These are phyloP conservation scores for Euplexia lucipara DNA, from an alignment of 2,888 invertebrate species.

Conservation along the genomic window DNA sequence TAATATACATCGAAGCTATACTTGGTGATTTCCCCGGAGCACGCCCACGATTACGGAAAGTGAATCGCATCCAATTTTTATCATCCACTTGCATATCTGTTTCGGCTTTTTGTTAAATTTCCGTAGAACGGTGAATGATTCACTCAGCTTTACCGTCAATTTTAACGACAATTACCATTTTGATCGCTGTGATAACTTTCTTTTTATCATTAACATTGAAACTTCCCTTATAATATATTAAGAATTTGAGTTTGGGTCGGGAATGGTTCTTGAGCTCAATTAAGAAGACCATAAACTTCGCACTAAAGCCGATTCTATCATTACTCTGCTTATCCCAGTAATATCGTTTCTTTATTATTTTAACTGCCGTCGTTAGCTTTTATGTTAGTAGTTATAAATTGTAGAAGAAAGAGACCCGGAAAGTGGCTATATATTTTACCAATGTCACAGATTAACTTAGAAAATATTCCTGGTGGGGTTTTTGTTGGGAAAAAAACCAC, in stretches of 20 bases:
- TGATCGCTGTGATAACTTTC: conserved; percentile 33
- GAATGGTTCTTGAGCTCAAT: conserved; percentile 52
- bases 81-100: conserved; percentile 79
- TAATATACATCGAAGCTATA: conserved; percentile 70
- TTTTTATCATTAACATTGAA: conserved; percentile 35
- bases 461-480: conserved; percentile 10
- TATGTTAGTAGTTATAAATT: conserved; percentile 54
- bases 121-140: conserved; percentile 66
- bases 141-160: conserved; percentile 61
- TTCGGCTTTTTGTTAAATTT: conserved; percentile 78
- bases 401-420: conserved; percentile 37
- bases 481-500: background rate
- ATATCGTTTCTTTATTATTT: conserved; percentile 59
- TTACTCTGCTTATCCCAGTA: conserved; percentile 50
- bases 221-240: conserved; percentile 50
- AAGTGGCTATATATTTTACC: conserved; percentile 30
- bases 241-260: conserved; percentile 29
- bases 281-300: conserved; percentile 48
- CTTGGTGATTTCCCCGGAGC: conserved; percentile 85
- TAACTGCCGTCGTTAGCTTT: conserved; percentile 55
- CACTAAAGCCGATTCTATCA: conserved; percentile 50
- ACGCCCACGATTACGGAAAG: conserved; percentile 76
- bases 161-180: conserved; percentile 60
- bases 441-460: conserved; percentile 29
- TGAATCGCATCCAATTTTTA: conserved; percentile 86